These are phyloP conservation scores for Catajapyx aquilonaris DNA, from an alignment of 1,140 invertebrate genomes.

Conservation along the genomic window DNA sequence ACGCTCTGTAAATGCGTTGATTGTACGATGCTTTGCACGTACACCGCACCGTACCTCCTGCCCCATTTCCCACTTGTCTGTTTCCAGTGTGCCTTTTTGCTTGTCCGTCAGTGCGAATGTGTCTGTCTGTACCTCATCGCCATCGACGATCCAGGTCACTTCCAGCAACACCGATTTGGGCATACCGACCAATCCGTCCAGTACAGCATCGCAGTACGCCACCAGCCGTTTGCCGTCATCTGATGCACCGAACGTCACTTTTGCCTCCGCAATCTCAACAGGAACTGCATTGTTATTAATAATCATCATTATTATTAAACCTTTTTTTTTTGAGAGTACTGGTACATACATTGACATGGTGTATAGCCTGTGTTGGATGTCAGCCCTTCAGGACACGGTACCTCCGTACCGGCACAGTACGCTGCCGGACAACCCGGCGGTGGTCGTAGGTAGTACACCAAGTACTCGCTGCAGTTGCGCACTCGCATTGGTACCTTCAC, in stretches of 20 bases:
- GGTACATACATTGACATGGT: slow-evolving; percentile 14
- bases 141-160: slow-evolving; percentile 13
- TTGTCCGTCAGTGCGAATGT: slow-evolving; percentile 12
- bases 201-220: slow-evolving; percentile 13
- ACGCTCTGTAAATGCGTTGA: slow-evolving; percentile 12
- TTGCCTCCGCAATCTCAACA: slow-evolving; percentile 13
- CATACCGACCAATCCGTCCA: slow-evolving; percentile 11
- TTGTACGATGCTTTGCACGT: slow-evolving; percentile 10
- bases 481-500: slow-evolving; percentile 12
- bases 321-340: too few relatives aligned
- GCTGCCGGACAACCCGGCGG: slow-evolving; percentile 14
- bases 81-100: slow-evolving; percentile 12
- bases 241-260: slow-evolving; percentile 11
- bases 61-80: slow-evolving; percentile 13
- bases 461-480: slow-evolving; percentile 13
- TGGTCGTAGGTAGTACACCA: slow-evolving; percentile 14
- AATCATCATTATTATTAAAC: too few relatives aligned
- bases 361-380: slow-evolving; percentile 12
- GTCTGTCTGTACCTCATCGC: slow-evolving; percentile 12
- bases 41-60: slow-evolving; percentile 12
- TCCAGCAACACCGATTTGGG: slow-evolving; percentile 12
- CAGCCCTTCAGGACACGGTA: slow-evolving; percentile 12
- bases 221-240: slow-evolving; percentile 11
- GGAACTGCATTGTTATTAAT: too few relatives aligned
- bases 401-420: slow-evolving; percentile 13